Conservation (phyloP, 2,888 invertebrate genomes). For the Perithous albicinctus region DNA sequence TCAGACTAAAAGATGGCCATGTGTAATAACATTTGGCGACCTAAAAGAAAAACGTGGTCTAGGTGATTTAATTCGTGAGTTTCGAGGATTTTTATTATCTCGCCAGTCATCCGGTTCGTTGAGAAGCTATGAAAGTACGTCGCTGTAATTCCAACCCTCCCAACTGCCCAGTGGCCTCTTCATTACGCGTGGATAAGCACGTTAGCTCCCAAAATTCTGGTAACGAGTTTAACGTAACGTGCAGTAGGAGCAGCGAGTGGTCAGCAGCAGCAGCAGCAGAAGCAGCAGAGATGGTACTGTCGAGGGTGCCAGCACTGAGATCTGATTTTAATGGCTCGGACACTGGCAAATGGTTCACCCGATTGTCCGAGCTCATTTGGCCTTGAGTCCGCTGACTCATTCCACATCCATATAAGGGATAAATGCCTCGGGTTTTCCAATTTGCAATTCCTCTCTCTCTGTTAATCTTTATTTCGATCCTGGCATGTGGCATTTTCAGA, state of each 20-base stretch:
- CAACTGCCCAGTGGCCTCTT: slow-evolving; percentile 47
- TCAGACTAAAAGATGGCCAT: not conserved
- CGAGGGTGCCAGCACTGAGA: slow-evolving; percentile 74
- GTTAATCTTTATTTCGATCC: slow-evolving; percentile 47
- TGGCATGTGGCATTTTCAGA: slow-evolving; percentile 45
- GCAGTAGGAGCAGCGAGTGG: slow-evolving; percentile 51
- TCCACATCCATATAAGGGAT: slow-evolving; percentile 51
- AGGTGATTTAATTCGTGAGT: slow-evolving; percentile 22
- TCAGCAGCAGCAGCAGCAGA: slow-evolving; percentile 48
- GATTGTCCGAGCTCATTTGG: slow-evolving; percentile 78
- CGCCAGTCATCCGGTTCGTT: slow-evolving; percentile 33
- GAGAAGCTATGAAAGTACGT: slow-evolving; percentile 32
- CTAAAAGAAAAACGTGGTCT: slow-evolving; percentile 7
- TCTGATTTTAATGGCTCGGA: slow-evolving; percentile 81
- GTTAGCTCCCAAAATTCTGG: slow-evolving; percentile 79
- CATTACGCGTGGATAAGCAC: slow-evolving; percentile 75
- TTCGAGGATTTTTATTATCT: slow-evolving; percentile 57
- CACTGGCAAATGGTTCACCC: slow-evolving; percentile 76
- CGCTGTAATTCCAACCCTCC: slow-evolving; percentile 19
- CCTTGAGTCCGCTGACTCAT: slow-evolving; percentile 70
- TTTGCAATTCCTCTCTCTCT: slow-evolving; percentile 44
- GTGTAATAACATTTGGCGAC: not conserved
- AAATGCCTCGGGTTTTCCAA: slow-evolving; percentile 57
- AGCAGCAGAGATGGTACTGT: slow-evolving; percentile 54
- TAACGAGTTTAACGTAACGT: slow-evolving; percentile 79